Evolutionary conservation across 2,888 invertebrate genomes (phyloP).

Genomic region (Ectemnius cavifrons): DNA sequence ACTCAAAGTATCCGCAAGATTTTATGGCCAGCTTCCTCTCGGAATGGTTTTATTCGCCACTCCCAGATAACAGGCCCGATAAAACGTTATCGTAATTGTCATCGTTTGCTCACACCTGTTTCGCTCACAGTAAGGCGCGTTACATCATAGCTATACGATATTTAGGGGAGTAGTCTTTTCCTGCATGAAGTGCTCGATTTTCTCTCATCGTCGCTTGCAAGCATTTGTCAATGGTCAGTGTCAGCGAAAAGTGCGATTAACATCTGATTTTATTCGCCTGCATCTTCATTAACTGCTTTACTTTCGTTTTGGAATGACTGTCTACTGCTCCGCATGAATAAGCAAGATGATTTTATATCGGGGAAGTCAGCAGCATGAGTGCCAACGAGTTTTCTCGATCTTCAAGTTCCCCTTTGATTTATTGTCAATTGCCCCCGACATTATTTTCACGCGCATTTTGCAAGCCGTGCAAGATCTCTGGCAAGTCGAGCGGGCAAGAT

Average conservation of each 20-base stretch:
- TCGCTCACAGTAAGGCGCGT: constrained; percentile 23
- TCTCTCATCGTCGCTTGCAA: neutral
- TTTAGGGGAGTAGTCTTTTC: neutral
- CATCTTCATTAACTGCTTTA: no score
- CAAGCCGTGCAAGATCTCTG: neutral
- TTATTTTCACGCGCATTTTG: constrained; percentile 30
- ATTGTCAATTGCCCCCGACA: neutral
- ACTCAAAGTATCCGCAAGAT: constrained; percentile 5
- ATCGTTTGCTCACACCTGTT: constrained; percentile 37
- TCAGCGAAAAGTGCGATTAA: no score
- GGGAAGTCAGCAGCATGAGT: no score
- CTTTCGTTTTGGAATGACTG: no score
- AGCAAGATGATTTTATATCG: no score
- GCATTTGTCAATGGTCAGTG: no score
- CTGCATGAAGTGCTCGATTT: constrained; percentile 1
- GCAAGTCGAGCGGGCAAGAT: constrained; percentile 23
- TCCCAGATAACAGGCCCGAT: constrained; percentile 38
- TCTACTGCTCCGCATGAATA: no score
- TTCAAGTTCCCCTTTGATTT: no score
- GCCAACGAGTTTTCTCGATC: no score
- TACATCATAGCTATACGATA: constrained; percentile 29
- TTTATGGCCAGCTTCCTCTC: constrained; percentile 3
- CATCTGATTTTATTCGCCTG: no score
- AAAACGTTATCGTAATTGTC: constrained; percentile 46
- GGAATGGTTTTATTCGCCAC: neutral